phyloP scores from a whole-genome alignment of 2,888 invertebrate species.

The Orchestes rusci region DNA sequence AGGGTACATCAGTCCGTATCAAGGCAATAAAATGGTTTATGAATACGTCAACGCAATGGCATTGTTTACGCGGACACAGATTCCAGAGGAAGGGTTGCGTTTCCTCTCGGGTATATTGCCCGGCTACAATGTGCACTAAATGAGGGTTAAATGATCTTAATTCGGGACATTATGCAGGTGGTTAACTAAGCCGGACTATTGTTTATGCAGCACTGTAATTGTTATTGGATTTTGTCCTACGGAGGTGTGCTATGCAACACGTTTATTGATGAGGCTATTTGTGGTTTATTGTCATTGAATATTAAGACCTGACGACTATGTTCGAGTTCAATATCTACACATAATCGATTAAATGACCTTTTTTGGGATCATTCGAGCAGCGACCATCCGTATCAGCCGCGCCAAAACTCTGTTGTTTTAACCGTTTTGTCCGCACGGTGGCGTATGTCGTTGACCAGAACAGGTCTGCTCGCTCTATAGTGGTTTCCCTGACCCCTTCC shows the following conservation, averaged over 20 bases:
- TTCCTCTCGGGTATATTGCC: slow-evolving; percentile 19
- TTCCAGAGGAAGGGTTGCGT: slow-evolving; percentile 18
- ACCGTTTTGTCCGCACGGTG: no score
- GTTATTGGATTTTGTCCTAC: slow-evolving; percentile 14
- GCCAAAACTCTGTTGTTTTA: no score
- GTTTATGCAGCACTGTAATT: slow-evolving; percentile 13
- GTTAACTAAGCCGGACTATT: slow-evolving; percentile 17
- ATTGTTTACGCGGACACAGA: slow-evolving; percentile 17
- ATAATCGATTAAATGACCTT: no score
- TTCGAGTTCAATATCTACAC: no score
- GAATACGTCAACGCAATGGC: slow-evolving; percentile 23
- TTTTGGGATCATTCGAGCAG: no score
- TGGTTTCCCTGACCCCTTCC: no score
- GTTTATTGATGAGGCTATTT: no score
- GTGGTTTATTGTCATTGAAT: no score
- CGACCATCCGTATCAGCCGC: no score
- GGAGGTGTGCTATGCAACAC: not conserved
- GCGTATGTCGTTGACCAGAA: no score
- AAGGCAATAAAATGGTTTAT: slow-evolving; percentile 12
- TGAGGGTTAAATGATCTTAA: slow-evolving; percentile 22
- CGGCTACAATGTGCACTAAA: slow-evolving; percentile 18
- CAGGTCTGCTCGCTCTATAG: no score
- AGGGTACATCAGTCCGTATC: not conserved
- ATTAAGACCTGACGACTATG: no score
- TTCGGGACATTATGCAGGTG: slow-evolving; percentile 16